These are phyloP conservation scores for Spermophilus dauricus DNA, from an alignment of 2,113 vertebrate genomes.

Conservation along the genomic window DNA sequence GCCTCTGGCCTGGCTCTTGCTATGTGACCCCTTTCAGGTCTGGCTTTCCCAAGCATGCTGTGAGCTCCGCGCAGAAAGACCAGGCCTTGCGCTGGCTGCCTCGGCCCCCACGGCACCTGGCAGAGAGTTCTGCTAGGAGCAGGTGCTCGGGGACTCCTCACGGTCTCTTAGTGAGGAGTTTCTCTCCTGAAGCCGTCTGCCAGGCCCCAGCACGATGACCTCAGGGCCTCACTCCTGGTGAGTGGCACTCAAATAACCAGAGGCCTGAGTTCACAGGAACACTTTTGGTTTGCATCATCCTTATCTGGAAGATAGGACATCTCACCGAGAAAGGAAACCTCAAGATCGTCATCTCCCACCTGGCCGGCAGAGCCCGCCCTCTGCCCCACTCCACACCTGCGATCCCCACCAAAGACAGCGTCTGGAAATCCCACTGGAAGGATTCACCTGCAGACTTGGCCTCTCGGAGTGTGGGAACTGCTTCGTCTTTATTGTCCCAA, in stretches of 20 bases:
- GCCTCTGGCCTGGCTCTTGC: too few relatives aligned
- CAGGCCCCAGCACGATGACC: not conserved
- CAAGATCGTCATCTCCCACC: not conserved
- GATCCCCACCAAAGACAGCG: not conserved
- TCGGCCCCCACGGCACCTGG: not conserved
- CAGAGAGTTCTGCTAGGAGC: not conserved
- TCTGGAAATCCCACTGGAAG: not conserved
- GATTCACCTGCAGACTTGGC: not conserved
- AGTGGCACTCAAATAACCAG: not conserved
- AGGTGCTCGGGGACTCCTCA: fast-evolving
- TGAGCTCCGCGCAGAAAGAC: not conserved
- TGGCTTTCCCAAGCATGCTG: fast-evolving
- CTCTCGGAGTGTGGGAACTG: not conserved
- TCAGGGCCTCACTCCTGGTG: not conserved
- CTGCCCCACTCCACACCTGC: not conserved
- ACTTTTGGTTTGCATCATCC: not conserved
- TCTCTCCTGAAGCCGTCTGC: not conserved
- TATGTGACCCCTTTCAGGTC: not conserved
- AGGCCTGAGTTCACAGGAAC: not conserved
- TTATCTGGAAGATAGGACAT: not conserved
- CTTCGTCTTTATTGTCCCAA: not conserved
- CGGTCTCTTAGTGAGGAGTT: not conserved
- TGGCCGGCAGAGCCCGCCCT: not conserved
- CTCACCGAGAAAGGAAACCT: not conserved
- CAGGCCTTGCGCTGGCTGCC: not conserved